A percentile compares a stretch with the other conserved stretches of the same genome.
phyloP scores from a whole-genome alignment of 2,113 vertebrate species.

The Pangasianodon gigas region DNA sequence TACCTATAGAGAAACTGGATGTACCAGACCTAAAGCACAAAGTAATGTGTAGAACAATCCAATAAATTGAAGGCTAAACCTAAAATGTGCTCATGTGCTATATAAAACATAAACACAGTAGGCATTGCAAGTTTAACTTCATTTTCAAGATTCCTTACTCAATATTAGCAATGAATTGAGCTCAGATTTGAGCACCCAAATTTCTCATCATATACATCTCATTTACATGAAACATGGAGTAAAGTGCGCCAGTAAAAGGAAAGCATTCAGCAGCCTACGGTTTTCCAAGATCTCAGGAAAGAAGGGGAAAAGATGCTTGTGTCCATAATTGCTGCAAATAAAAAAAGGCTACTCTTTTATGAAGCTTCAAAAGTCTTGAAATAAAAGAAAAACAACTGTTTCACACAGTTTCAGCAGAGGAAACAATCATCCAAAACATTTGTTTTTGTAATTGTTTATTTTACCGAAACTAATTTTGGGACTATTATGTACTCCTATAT shows the following conservation, averaged over 20 bases:
- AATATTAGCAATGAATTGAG: not conserved
- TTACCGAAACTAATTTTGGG: not conserved
- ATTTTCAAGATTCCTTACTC: not conserved
- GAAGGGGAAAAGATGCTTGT: not conserved
- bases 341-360: not conserved
- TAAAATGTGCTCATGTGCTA: not conserved
- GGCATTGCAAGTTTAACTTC: not conserved
- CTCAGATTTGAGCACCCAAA: not conserved
- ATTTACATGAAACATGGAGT: not conserved
- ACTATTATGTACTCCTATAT: not conserved
- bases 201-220: not conserved
- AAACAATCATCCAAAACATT: not conserved
- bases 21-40: not conserved
- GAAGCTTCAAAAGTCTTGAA: not conserved
- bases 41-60: not conserved
- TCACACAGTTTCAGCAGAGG: not conserved
- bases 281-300: not conserved
- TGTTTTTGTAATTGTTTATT: not conserved
- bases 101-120: not conserved
- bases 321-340: not conserved
- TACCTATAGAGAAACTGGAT: not conserved
- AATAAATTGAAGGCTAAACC: not conserved
- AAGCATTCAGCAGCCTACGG: not conserved
- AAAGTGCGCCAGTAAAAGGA: not conserved
- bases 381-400: not conserved